phyloP scores from a whole-genome alignment of 2,113 vertebrate species.

The Phylloscopus whistleri region DNA sequence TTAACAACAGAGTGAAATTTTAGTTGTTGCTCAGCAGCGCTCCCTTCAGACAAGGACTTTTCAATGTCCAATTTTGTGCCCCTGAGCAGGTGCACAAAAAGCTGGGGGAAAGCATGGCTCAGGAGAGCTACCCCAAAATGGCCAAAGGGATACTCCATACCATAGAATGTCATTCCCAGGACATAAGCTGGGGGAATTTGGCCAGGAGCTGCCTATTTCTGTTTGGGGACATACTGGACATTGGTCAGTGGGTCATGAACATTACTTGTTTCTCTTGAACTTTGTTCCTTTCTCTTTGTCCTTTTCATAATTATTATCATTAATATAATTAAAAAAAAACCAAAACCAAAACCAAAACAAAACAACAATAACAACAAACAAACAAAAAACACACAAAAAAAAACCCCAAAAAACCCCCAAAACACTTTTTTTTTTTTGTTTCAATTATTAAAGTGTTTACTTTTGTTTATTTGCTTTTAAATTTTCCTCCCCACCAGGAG shows the following conservation, averaged over 20 bases:
- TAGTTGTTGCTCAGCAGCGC: background rate
- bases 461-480: background rate
- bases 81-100: background rate
- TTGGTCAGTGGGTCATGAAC: accelerated
- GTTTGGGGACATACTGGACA: too few relatives aligned
- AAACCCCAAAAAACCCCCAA: too few relatives aligned
- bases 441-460: background rate
- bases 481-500: background rate
- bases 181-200: background rate
- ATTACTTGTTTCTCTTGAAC: background rate
- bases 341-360: too few relatives aligned
- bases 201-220: background rate
- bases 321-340: background rate
- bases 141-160: background rate
- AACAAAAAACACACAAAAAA: too few relatives aligned
- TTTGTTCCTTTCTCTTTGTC: background rate
- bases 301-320: background rate
- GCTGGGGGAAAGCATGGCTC: background rate
- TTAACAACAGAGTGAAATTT: background rate
- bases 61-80: background rate
- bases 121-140: background rate
- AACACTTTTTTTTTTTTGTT: background rate
- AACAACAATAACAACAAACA: too few relatives aligned
- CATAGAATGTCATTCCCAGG: background rate
- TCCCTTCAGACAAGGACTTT: background rate